A percentile compares a stretch with the other conserved stretches of the same genome.
phyloP scores from a whole-genome alignment of 2,797 vertebrate species.

The Capromys pilorides region DNA sequence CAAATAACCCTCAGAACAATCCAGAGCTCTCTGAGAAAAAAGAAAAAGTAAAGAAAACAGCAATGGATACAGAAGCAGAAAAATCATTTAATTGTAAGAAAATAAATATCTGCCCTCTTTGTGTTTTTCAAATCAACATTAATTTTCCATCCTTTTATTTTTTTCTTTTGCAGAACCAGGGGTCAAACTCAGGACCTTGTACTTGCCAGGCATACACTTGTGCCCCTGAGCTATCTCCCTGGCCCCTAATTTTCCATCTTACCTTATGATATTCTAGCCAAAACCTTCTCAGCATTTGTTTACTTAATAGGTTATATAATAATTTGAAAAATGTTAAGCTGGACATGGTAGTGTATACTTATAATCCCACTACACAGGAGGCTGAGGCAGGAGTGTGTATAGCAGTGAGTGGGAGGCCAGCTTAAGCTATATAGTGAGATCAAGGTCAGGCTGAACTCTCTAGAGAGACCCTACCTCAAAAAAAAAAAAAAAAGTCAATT shows the following conservation, averaged over 20 bases:
- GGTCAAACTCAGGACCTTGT: too few relatives aligned
- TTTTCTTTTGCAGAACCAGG: too few relatives aligned
- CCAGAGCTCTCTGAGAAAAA: neutral
- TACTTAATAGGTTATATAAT: neutral
- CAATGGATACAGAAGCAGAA: neutral
- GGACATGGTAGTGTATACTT: neutral
- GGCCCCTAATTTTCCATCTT: neutral
- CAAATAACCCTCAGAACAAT: neutral
- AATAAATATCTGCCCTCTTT: neutral
- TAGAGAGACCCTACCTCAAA: neutral
- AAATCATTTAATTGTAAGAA: slow-evolving; percentile 10
- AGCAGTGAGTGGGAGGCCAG: neutral
- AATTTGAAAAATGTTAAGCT: neutral
- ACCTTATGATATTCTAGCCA: neutral
- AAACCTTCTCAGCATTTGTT: slow-evolving; percentile 8
- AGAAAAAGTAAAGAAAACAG: neutral
- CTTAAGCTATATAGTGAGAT: neutral
- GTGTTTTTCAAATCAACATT: slow-evolving; percentile 41
- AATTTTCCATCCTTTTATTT: neutral
- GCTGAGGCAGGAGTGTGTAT: neutral
- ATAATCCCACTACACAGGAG: neutral
- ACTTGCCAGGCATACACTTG: too few relatives aligned
- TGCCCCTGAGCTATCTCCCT: too few relatives aligned
- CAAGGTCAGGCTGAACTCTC: neutral
- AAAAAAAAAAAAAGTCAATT: neutral